Conservation (phyloP, 1,140 invertebrate species). For the Samia ricini region DNA sequence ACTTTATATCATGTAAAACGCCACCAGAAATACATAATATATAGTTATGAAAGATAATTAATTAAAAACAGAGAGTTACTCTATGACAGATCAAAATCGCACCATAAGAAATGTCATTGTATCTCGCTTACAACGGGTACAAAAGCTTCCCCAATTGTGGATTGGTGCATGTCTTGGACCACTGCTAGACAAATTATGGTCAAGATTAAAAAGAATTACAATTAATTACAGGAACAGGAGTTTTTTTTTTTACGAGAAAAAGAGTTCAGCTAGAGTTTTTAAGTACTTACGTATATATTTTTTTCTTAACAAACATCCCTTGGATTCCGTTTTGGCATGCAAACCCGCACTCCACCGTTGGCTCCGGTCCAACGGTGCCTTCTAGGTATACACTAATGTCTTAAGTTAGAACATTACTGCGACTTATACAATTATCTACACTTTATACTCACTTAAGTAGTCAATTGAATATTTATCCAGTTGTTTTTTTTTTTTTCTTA, state of each 20-base stretch:
- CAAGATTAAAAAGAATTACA: no score
- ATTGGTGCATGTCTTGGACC: no score
- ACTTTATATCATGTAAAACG: no score
- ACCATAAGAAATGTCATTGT: no score
- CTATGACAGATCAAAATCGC: no score
- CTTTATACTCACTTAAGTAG: not conserved
- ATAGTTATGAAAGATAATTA: no score
- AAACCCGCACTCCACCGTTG: conserved; percentile 28
- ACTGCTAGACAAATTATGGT: no score
- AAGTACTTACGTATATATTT: conserved; percentile 7
- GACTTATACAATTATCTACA: conserved; percentile 1
- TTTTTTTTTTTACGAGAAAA: not conserved
- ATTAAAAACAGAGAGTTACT: no score
- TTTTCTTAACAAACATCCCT: conserved; percentile 23
- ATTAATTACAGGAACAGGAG: no score
- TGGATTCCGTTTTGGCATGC: conserved; percentile 36
- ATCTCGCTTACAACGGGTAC: no score
- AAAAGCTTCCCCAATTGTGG: no score
- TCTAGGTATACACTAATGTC: conserved; percentile 3
- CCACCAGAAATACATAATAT: no score
- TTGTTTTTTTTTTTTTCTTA: not conserved
- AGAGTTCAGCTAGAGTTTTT: not conserved
- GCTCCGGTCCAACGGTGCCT: conserved; percentile 29
- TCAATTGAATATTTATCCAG: not conserved
- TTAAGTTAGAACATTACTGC: not conserved